These are phyloP conservation scores for Cacoxenus indagator DNA, from an alignment of 2,888 invertebrate species.

Conservation along the genomic window DNA sequence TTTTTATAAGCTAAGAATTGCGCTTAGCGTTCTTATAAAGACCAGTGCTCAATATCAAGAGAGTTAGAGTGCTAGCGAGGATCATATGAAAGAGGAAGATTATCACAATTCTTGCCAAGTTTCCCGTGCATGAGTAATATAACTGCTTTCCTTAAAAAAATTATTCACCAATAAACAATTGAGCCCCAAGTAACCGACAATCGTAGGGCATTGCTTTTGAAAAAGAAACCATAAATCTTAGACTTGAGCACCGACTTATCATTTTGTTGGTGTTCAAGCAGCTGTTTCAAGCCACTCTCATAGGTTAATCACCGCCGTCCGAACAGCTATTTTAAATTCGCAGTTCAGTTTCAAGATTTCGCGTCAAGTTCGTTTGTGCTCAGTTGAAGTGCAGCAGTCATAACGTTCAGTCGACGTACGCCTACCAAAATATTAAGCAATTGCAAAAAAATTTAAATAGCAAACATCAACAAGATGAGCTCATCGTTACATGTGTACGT, in stretches of 20 bases:
- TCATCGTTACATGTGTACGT: slow-evolving; percentile 41
- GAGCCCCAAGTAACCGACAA: too few relatives aligned
- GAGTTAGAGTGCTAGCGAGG: too few relatives aligned
- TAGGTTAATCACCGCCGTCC: background rate
- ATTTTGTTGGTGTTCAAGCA: slow-evolving; percentile 8
- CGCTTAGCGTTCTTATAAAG: too few relatives aligned
- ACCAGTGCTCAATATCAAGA: too few relatives aligned
- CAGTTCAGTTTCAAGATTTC: background rate
- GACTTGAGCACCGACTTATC: slow-evolving; percentile 16
- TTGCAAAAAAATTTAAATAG: background rate
- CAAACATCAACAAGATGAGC: slow-evolving; percentile 38
- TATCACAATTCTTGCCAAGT: too few relatives aligned
- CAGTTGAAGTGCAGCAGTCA: slow-evolving; percentile 53
- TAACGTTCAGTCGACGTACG: slow-evolving; percentile 39
- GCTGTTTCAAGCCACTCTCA: background rate
- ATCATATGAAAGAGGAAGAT: too few relatives aligned
- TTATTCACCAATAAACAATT: too few relatives aligned
- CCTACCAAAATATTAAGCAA: background rate
- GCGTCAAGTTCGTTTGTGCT: slow-evolving; percentile 19
- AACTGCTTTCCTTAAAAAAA: too few relatives aligned
- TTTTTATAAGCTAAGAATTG: too few relatives aligned
- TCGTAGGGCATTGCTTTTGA: background rate
- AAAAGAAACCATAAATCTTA: background rate
- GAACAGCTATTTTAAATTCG: background rate
- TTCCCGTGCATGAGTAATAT: too few relatives aligned